These are phyloP conservation scores for Nanorana parkeri DNA, from an alignment of 2,113 vertebrate species.

Conservation along the genomic window DNA sequence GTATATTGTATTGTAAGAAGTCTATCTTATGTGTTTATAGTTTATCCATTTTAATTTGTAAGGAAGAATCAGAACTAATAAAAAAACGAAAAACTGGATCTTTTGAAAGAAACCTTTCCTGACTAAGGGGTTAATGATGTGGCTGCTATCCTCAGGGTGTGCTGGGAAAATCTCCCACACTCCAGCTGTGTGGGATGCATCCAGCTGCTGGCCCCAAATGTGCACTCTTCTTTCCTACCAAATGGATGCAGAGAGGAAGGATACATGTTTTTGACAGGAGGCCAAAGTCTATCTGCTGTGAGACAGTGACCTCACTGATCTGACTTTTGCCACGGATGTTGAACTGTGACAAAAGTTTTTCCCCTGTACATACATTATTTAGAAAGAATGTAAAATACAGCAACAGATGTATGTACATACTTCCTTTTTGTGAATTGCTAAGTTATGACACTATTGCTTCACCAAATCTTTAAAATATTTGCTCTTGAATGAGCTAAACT, in stretches of 20 bases:
- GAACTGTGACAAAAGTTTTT: background rate
- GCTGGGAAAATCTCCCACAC: conserved; percentile 40
- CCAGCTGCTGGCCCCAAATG: conserved; percentile 49
- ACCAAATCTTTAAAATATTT: too few relatives aligned
- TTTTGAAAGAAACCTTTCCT: background rate
- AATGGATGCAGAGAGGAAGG: conserved; percentile 39
- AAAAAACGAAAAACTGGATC: too few relatives aligned
- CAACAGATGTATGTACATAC: too few relatives aligned
- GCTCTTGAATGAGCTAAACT: too few relatives aligned
- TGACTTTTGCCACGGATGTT: conserved; percentile 20
- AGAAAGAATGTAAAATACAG: too few relatives aligned
- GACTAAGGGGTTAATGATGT: conserved; percentile 5
- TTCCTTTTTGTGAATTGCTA: too few relatives aligned
- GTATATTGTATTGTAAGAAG: background rate
- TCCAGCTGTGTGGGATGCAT: conserved; percentile 46
- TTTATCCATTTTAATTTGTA: too few relatives aligned
- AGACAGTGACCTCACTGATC: conserved; percentile 49
- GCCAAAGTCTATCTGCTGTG: conserved; percentile 27
- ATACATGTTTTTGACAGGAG: conserved; percentile 35
- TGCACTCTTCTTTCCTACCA: conserved; percentile 31
- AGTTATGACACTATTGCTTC: too few relatives aligned
- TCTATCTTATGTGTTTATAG: too few relatives aligned
- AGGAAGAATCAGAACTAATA: too few relatives aligned
- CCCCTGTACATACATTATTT: background rate
- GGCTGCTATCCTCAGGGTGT: conserved; percentile 9